Evolutionary conservation across 2,888 invertebrate genomes (phyloP).

Genomic region (Apamea crenata): DNA sequence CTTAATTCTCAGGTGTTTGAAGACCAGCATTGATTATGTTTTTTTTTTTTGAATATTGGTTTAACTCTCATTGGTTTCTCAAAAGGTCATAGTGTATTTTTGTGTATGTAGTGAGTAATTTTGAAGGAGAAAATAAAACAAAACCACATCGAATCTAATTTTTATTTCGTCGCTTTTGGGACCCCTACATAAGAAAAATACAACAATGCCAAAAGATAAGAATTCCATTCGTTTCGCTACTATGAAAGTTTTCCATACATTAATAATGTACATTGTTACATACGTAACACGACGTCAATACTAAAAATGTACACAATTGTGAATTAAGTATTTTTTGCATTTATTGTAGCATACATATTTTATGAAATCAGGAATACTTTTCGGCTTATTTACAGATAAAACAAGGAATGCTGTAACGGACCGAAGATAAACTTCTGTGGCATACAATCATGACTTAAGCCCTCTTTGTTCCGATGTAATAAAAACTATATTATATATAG

Average conservation of each 20-base stretch:
- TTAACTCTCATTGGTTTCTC: not conserved
- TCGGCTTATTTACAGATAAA: not conserved
- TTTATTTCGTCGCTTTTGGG: slow-evolving; percentile 85
- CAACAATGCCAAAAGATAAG: slow-evolving; percentile 77
- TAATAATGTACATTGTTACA: slow-evolving; percentile 57
- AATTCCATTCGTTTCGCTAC: slow-evolving; percentile 69
- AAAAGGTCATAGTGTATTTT: not conserved
- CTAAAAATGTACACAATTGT: slow-evolving; percentile 40
- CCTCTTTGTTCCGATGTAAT: not conserved
- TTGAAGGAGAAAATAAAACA: slow-evolving; percentile 65
- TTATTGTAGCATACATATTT: not conserved
- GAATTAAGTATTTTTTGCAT: slow-evolving; percentile 21
- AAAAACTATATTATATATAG: too few relatives aligned
- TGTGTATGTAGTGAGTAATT: too few relatives aligned
- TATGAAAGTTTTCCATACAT: slow-evolving; percentile 56
- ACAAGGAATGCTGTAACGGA: not conserved
- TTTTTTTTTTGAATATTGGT: not conserved
- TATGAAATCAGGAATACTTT: slow-evolving; percentile 4
- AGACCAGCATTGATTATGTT: not conserved
- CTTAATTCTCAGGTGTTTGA: not conserved
- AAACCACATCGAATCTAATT: slow-evolving; percentile 80
- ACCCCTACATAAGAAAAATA: slow-evolving; percentile 87
- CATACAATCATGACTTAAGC: not conserved
- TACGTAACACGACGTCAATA: slow-evolving; percentile 51
- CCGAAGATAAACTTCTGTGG: not conserved